These are phyloP conservation scores for Dromius quadrimaculatus DNA, from an alignment of 2,888 invertebrate species.

Conservation along the genomic window DNA sequence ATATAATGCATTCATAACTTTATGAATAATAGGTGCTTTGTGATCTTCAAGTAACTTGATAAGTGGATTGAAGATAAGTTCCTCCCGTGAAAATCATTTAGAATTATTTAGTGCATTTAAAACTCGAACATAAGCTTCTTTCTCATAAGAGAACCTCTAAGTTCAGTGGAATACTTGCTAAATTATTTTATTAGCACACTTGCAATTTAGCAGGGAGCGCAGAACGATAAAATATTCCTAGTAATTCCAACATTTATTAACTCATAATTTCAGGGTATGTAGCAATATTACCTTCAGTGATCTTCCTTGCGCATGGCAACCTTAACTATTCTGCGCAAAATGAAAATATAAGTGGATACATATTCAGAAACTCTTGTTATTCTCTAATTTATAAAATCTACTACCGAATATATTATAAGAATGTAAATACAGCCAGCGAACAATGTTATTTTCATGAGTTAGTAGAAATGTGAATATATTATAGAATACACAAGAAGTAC, in stretches of 20 bases:
- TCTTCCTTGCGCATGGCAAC: background rate
- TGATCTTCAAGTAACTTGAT: too few relatives aligned
- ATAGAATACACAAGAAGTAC: too few relatives aligned
- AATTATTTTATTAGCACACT: background rate
- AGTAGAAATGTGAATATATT: too few relatives aligned
- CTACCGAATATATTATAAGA: slow-evolving; percentile 12
- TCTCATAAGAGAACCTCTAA: too few relatives aligned
- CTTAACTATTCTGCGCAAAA: slow-evolving; percentile 19
- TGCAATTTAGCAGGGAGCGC: slow-evolving; percentile 4
- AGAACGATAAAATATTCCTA: slow-evolving; percentile 17
- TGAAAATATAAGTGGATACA: slow-evolving; percentile 30
- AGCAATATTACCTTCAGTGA: slow-evolving; percentile 34
- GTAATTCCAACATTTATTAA: slow-evolving; percentile 43
- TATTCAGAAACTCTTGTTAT: slow-evolving; percentile 30
- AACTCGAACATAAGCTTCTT: too few relatives aligned
- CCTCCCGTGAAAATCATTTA: too few relatives aligned
- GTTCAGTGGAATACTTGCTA: too few relatives aligned
- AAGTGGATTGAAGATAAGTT: too few relatives aligned
- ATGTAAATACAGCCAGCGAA: background rate
- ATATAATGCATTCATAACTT: too few relatives aligned
- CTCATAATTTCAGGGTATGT: slow-evolving; percentile 37
- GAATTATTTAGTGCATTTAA: too few relatives aligned
- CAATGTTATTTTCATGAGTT: too few relatives aligned
- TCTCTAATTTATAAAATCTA: slow-evolving; percentile 28
- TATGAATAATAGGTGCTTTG: too few relatives aligned